Percentiles rank a stretch among this genome's conserved stretches.
These are phyloP conservation scores for Pterophyllum scalare DNA, from an alignment of 2,113 vertebrate species.

Conservation along the genomic window DNA sequence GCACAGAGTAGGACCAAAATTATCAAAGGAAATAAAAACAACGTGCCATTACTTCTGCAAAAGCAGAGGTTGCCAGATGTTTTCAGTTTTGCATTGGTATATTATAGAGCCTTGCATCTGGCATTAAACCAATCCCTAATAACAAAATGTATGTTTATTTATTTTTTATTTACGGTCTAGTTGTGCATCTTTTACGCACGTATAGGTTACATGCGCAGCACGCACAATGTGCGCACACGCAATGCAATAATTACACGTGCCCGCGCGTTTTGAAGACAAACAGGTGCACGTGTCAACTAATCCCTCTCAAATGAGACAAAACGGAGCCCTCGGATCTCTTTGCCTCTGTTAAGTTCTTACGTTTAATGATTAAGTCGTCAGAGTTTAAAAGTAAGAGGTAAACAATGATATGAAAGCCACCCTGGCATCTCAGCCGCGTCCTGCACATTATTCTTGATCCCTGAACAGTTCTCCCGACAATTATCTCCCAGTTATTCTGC, in stretches of 20 bases:
- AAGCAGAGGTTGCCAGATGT: neutral
- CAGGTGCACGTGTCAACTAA: conserved; percentile 55
- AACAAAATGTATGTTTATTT: neutral
- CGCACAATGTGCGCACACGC: too few species aligned
- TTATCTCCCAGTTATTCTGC: neutral
- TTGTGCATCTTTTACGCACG: neutral
- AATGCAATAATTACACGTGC: neutral
- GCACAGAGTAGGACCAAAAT: neutral
- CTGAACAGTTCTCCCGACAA: neutral
- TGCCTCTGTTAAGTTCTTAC: neutral
- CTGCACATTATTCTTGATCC: conserved; percentile 20
- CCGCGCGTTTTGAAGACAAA: conserved; percentile 21
- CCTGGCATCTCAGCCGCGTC: conserved; percentile 34
- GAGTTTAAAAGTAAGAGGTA: conserved; percentile 32
- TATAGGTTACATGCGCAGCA: neutral
- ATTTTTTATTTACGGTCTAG: neutral
- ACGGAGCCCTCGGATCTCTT: neutral
- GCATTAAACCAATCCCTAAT: neutral
- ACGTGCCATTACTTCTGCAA: neutral
- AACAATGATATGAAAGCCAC: conserved; percentile 13
- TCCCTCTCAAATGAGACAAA: neutral
- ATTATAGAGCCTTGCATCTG: neutral
- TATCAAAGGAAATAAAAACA: neutral
- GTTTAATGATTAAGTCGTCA: neutral
- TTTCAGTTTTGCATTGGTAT: neutral